Conservation (phyloP, 2,797 vertebrate species). For the Leptoclinus maculatus region DNA sequence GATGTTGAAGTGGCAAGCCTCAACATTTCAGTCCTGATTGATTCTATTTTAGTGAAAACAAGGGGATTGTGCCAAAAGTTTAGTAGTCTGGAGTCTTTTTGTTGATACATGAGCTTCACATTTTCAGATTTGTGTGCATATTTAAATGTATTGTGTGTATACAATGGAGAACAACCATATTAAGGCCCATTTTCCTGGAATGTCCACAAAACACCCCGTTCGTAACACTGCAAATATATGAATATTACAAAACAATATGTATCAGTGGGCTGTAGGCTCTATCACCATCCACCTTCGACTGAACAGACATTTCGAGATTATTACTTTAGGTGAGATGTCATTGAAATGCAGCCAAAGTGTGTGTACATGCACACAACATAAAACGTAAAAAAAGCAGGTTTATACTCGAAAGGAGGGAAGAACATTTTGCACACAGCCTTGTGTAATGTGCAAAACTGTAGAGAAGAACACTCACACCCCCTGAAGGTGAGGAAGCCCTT, state of each 20-base stretch:
- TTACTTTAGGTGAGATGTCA: neutral
- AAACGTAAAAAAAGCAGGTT: slow-evolving; percentile 2
- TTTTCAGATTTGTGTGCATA: neutral
- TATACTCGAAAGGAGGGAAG: neutral
- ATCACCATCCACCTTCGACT: neutral
- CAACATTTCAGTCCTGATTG: too few relatives aligned
- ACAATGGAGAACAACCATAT: neutral
- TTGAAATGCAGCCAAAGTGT: neutral
- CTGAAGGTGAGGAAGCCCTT: slow-evolving; percentile 52
- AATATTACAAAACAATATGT: neutral
- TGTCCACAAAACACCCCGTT: neutral
- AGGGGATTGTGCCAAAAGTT: neutral
- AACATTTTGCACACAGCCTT: slow-evolving; percentile 25
- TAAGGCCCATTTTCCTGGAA: neutral
- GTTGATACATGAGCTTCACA: neutral
- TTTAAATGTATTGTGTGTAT: neutral
- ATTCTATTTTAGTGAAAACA: neutral
- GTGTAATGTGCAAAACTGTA: slow-evolving; percentile 21
- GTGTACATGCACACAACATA: neutral
- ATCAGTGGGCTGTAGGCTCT: too few relatives aligned
- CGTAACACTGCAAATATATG: neutral
- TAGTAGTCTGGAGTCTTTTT: neutral
- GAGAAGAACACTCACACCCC: slow-evolving; percentile 25
- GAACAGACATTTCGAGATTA: neutral
- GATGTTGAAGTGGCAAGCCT: neutral